Evolutionary conservation across 2,113 vertebrate species (phyloP), one percentile per base, ranked within the genome.

Genomic region (Piprites chloris): DNA sequence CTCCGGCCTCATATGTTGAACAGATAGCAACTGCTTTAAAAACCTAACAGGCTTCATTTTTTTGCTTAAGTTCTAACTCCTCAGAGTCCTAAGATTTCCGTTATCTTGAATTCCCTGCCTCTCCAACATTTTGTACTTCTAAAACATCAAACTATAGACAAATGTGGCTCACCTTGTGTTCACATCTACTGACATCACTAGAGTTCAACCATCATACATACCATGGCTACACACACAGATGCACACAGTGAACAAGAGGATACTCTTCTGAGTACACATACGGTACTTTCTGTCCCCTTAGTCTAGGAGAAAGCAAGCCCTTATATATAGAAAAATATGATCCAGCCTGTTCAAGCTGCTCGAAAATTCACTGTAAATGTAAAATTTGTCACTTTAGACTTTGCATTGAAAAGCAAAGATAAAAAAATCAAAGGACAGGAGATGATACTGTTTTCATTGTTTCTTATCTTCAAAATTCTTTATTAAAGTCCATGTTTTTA

Each of bases 391-490:
- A 47, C 16, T 90, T 79, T 44, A 0, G 0, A 67, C 28, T 81
- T 69, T 28, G 26, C 26, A 65, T 1, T 86, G 65, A 72, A 90
- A 77, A 95, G 17, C 26, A 65, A 87, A 65, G 78, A 72, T 55
- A 90, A 92, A 93, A 92, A 93, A 90, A 92, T 41, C 44, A 83
- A 86, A 88, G 44, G 30, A 84, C 30, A 71, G 53, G 20, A 58
- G 22, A 85, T 58, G n/a, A 53, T 23, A 73, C 21, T 18, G 16
- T 13, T 71, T 85, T 21, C 14, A 46, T 39, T 41, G 3, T 71
- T 87, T 85, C 66, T 82, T 75, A 86, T 55, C 56, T 93, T 74
- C n/a, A 32, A 72, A 6, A 67, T 75, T 74, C 59, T 77, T 84
- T n/a, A 71, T 71, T 80, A 66, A 93, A 73, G 19, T 80, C 14